A percentile compares a stretch with the other conserved stretches of the same genome.
phyloP scores from a whole-genome alignment of 2,888 invertebrate genomes.

The Caenorhabditis sp. region DNA sequence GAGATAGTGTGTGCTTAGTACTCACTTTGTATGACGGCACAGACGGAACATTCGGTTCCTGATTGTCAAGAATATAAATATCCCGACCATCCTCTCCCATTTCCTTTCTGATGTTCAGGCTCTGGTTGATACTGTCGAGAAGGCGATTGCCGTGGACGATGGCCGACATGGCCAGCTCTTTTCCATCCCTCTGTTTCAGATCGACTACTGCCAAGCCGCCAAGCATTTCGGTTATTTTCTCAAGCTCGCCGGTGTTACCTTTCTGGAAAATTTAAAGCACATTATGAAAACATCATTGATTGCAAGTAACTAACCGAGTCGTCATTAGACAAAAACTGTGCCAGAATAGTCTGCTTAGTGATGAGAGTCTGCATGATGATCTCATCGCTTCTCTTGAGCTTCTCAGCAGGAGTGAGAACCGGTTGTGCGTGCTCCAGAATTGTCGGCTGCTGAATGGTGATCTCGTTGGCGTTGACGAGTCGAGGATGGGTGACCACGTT shows the following conservation, averaged over 20 bases:
- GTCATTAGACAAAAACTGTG: conserved; percentile 67
- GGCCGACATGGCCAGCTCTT: conserved; percentile 77
- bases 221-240: conserved; percentile 89
- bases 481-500: conserved; percentile 78
- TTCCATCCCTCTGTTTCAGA: conserved; percentile 72
- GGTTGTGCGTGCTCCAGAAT: conserved; percentile 80
- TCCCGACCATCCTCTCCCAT: conserved; percentile 62
- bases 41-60: conserved; percentile 68
- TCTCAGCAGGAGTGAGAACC: conserved; percentile 80
- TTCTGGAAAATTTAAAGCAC: conserved; percentile 64
- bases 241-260: conserved; percentile 70
- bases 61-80: conserved; percentile 64
- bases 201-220: conserved; percentile 90
- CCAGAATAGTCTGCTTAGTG: conserved; percentile 75
- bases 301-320: conserved; percentile 56
- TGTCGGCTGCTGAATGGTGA: conserved; percentile 76
- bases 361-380: conserved; percentile 74
- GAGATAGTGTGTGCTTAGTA: no score
- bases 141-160: conserved; percentile 79
- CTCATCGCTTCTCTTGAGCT: conserved; percentile 79
- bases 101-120: conserved; percentile 70
- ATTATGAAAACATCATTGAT: background rate
- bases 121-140: conserved; percentile 73
- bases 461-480: conserved; percentile 77
- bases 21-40: conserved; percentile 77